Evolutionary conservation across 2,113 vertebrate species (phyloP), one percentile per base, ranked within the genome.

Genomic region (Pachypanchax playfairii): DNA sequence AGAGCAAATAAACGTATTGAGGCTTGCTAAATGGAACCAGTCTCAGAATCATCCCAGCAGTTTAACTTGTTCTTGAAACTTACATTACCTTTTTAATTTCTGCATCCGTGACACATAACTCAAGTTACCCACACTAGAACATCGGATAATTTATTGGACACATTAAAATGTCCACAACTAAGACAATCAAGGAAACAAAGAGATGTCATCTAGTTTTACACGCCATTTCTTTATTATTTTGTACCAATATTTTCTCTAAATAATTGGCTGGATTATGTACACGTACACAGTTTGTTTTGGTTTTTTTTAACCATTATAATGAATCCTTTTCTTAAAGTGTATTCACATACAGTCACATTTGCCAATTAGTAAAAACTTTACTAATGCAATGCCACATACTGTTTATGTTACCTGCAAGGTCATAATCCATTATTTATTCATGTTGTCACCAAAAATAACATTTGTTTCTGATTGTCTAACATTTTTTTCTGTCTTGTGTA

Each of bases 401-500:
- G 49, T 77, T 68, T 80, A 48, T 85, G 64, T 81, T 33, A 75
- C 67, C 79, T 82, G 68, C 61, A 38, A 62, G 41, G 47, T 65
- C 18, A 42, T 81, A 85, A 87, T 82, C 70, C 83, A 86, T 85
- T 63, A 75, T 73, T 74, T 68, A 65, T 72, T 66, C 68, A 85
- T 85, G 60, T 82, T 75, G 55, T 81, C 74, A 82, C 72, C 39
- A 38, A 26, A 52, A 22, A 72, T 43, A 57, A 31, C 13, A 20
- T 73, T 84, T 77, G 82, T 87, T 86, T 86, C 73, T 78, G 84
- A 78, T 86, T 86, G 84, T 82, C 80, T 82, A 42, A 53, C 56
- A 63, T 72, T 1, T 73, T 29, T 48, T 2, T 72, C 10, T 65
- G 39, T 56, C 50, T 61, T 61, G 36, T 56, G 6, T 41, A n/a